Percentiles rank a stretch among this genome's conserved stretches.
Evolutionary conservation across 2,888 invertebrate genomes (phyloP).

Genomic region (Heliconius erato): DNA sequence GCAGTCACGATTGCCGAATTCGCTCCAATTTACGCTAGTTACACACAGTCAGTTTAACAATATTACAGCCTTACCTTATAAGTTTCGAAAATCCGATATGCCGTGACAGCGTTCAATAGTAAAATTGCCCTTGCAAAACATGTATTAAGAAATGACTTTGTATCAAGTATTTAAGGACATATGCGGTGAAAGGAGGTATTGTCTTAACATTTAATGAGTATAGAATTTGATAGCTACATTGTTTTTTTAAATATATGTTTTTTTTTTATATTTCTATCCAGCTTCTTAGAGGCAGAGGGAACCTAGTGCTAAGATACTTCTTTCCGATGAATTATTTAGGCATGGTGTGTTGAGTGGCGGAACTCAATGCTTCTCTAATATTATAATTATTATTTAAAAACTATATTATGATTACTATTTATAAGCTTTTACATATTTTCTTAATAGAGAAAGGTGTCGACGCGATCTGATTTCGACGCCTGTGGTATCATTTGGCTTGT

Average conservation of each 20-base stretch:
- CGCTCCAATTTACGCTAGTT: constrained; percentile 55
- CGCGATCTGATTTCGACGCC: constrained; percentile 34
- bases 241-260: background rate
- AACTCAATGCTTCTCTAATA: too few species aligned
- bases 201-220: background rate
- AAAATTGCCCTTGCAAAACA: constrained; percentile 70
- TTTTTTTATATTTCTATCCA: background rate
- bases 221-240: background rate
- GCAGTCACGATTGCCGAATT: constrained; percentile 51
- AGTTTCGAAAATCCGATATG: constrained; percentile 59
- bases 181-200: constrained; percentile 66
- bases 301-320: too few species aligned
- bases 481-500: constrained; percentile 14
- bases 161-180: constrained; percentile 58
- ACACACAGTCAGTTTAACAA: constrained; percentile 54
- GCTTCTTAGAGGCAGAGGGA: too few species aligned
- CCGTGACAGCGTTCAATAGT: constrained; percentile 65
- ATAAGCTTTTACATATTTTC: background rate
- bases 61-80: constrained; percentile 51
- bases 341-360: too few species aligned
- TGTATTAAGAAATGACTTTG: constrained; percentile 63
- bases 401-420: too few species aligned
- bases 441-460: constrained; percentile 30
- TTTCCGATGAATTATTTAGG: too few species aligned
- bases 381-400: too few species aligned